Base-by-base conservation (phyloP, 1,140 invertebrate genomes). In the Listronotus oregonensis region DNA sequence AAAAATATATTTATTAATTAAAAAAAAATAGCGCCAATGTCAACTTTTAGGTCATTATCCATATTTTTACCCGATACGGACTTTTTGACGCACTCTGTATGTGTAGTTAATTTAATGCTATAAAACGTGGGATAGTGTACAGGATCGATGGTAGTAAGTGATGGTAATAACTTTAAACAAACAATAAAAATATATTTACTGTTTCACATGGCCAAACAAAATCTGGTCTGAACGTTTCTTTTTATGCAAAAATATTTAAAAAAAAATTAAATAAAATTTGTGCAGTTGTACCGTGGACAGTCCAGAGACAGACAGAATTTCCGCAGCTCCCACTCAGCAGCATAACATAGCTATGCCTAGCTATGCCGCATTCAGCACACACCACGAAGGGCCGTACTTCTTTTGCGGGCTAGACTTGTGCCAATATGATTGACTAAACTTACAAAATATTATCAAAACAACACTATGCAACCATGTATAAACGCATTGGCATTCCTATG, bases 361-460 rank as follows among this genome's bases (percentile, higher is more conserved):
- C 64, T 60, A 66, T 63, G 66, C 59, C 66, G 65, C 55, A 40
- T 18, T 59, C 64, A 66, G 64, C 64, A 66, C 64, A 66, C 64
- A 66, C 54, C 64, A 57, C 54, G 15, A 42, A 51, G 64, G 64
- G 64, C 64, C 56, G 64, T 66, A 66, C 64, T 66, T 66, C 57
- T 14, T 66, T 60, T 60, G 49, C 55, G 64, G 64, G 64, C 64
- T 66, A 40, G 57, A 60, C 56, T 66, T 60, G 64, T 61, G 64
- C 56, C 64, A 66, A 66, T 60, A 34, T 60, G 55, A 58, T 71
- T 77, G 77, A 79, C 75, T 74, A 77, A 77, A 78, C 75, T 79
- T 76, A 75, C 75, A 79, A 77, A 78, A 78, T 77, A 75, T 78
- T 75, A 77, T 77, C 77, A 78, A 73, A 76, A 78, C 74, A 78